These are phyloP conservation scores for Colaptes auratus DNA, from an alignment of 2,113 vertebrate genomes.

Conservation along the genomic window DNA sequence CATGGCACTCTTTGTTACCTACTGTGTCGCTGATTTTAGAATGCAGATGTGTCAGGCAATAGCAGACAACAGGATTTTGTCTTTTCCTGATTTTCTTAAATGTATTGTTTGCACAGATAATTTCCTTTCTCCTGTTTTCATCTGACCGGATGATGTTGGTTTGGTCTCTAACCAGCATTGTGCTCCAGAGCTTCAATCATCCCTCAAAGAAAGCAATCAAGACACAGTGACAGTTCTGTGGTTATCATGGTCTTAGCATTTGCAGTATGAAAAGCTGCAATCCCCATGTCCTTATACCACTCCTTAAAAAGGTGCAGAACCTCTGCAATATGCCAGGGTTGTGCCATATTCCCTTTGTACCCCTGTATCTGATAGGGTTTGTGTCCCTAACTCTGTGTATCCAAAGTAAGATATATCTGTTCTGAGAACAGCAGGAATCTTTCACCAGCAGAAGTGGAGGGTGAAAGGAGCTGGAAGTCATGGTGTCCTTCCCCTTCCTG, in stretches of 20 bases:
- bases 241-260: background rate
- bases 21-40: background rate
- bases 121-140: background rate
- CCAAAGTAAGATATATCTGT: background rate
- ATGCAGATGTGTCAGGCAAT: background rate
- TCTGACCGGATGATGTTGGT: background rate
- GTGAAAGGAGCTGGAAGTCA: background rate
- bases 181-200: background rate
- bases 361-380: background rate
- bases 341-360: background rate
- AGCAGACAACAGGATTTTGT: background rate
- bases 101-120: background rate
- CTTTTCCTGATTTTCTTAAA: background rate
- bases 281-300: background rate
- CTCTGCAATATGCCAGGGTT: background rate
- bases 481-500: background rate
- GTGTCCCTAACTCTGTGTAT: background rate
- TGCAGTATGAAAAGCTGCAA: background rate
- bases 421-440: background rate
- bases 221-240: background rate
- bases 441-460: background rate
- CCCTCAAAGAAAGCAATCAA: background rate
- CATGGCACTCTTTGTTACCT: background rate
- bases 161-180: background rate
- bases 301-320: background rate